phyloP scores from a whole-genome alignment of 2,113 vertebrate species.

The Pseudonaja textilis region DNA sequence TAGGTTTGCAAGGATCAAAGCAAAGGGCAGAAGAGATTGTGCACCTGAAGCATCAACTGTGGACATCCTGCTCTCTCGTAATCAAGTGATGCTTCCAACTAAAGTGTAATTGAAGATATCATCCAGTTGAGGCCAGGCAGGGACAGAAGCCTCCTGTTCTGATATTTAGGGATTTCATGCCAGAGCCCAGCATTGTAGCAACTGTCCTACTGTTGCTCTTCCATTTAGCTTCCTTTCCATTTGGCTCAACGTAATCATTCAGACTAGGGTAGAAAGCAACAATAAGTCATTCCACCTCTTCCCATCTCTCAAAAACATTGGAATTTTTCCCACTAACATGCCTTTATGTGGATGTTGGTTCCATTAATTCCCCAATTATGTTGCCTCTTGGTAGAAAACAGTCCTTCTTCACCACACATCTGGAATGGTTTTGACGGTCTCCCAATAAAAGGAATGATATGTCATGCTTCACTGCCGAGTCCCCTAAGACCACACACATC shows the following conservation, averaged over 20 bases:
- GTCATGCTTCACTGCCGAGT: neutral
- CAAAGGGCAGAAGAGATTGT: neutral
- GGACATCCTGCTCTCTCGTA: neutral
- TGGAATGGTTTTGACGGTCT: constrained; percentile 22
- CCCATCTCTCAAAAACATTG: neutral
- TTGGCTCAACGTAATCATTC: neutral
- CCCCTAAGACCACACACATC: neutral
- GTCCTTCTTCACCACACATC: neutral
- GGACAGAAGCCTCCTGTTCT: neutral
- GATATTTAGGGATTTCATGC: neutral
- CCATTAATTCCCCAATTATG: neutral
- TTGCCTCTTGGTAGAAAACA: neutral
- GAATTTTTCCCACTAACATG: neutral
- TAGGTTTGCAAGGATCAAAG: neutral
- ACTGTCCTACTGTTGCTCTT: constrained; percentile 1
- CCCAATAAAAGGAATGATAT: constrained; percentile 26
- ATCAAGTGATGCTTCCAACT: neutral
- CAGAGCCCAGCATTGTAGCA: neutral
- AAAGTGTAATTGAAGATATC: neutral
- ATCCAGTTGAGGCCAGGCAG: neutral
- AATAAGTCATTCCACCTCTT: neutral
- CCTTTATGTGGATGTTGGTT: neutral
- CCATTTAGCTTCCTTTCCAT: neutral
- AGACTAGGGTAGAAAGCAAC: neutral
- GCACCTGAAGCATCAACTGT: neutral